These are phyloP conservation scores for Rhabditoides inermis DNA, from an alignment of 2,888 invertebrate species.

Conservation along the genomic window DNA sequence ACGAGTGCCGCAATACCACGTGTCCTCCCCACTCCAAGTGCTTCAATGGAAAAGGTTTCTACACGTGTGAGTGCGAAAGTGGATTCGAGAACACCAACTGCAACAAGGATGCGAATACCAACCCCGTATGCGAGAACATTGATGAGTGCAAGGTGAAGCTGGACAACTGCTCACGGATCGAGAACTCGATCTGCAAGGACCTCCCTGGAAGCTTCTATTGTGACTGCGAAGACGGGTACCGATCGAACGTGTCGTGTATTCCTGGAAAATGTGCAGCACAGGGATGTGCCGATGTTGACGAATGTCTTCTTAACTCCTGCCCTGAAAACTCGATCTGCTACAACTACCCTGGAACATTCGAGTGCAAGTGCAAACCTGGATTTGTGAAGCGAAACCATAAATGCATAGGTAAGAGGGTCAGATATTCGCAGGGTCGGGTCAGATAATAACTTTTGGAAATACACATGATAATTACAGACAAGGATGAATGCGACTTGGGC, in stretches of 20 bases:
- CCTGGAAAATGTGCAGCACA: no score
- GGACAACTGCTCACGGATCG: constrained; percentile 5
- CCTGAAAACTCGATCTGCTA: constrained; percentile 29
- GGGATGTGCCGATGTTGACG: no score
- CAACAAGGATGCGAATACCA: not conserved
- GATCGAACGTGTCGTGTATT: no score
- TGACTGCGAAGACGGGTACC: constrained; percentile 1
- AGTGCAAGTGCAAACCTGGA: constrained; percentile 60
- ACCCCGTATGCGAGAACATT: constrained; percentile 3
- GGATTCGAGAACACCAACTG: constrained; percentile 2
- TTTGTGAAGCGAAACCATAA: no score
- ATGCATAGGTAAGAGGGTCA: no score
- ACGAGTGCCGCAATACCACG: constrained; percentile 29
- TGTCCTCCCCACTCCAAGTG: constrained; percentile 6
- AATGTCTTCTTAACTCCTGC: no score
- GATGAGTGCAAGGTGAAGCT: not conserved
- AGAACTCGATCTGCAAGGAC: constrained; percentile 4
- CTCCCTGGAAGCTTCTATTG: constrained; percentile 1
- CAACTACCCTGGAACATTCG: constrained; percentile 26
- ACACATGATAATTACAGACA: no score
- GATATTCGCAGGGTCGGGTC: no score
- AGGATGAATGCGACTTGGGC: constrained; percentile 4
- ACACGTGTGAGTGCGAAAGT: constrained; percentile 4
- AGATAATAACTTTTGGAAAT: constrained; percentile 21
- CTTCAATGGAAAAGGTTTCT: constrained; percentile 1